phyloP scores from a whole-genome alignment of 2,888 invertebrate species.

The Andrena bicolor region DNA sequence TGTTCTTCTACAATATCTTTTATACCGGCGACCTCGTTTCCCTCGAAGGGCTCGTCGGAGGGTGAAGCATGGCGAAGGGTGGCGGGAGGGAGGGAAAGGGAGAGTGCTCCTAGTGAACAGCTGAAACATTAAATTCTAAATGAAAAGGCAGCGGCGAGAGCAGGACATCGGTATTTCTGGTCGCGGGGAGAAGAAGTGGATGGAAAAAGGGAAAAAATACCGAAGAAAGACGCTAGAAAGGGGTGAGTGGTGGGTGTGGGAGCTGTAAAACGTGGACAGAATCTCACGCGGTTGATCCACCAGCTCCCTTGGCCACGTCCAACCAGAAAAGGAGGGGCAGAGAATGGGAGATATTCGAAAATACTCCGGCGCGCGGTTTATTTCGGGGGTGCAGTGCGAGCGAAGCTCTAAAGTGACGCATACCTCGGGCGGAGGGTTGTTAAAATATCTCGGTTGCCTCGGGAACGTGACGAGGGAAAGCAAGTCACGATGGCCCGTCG shows the following conservation, averaged over 20 bases:
- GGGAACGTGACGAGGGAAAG: constrained; percentile 26
- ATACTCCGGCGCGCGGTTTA: constrained; percentile 48
- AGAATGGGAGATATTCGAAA: constrained; percentile 54
- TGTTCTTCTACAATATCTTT: constrained; percentile 63
- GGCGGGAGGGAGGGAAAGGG: background rate
- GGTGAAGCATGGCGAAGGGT: constrained; percentile 9
- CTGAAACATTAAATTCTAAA: constrained; percentile 66
- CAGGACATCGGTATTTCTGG: constrained; percentile 60
- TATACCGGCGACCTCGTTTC: constrained; percentile 59
- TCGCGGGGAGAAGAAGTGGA: constrained; percentile 27
- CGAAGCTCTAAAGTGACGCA: constrained; percentile 26
- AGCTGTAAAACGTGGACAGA: constrained; percentile 67
- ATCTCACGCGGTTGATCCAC: constrained; percentile 44
- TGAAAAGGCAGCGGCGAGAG: constrained; percentile 49
- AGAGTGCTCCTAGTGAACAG: constrained; percentile 29
- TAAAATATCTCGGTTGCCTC: constrained; percentile 26
- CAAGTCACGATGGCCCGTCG: constrained; percentile 5
- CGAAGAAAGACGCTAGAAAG: constrained; percentile 15
- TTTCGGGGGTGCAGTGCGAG: constrained; percentile 28
- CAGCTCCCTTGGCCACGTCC: background rate
- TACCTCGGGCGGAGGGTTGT: constrained; percentile 36
- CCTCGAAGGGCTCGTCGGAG: constrained; percentile 40
- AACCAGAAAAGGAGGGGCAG: too few species aligned
- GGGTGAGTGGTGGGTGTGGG: constrained; percentile 53
- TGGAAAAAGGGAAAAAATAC: constrained; percentile 6